phyloP scores from a whole-genome alignment of 2,888 invertebrate genomes.

The Scotopteryx bipunctaria region DNA sequence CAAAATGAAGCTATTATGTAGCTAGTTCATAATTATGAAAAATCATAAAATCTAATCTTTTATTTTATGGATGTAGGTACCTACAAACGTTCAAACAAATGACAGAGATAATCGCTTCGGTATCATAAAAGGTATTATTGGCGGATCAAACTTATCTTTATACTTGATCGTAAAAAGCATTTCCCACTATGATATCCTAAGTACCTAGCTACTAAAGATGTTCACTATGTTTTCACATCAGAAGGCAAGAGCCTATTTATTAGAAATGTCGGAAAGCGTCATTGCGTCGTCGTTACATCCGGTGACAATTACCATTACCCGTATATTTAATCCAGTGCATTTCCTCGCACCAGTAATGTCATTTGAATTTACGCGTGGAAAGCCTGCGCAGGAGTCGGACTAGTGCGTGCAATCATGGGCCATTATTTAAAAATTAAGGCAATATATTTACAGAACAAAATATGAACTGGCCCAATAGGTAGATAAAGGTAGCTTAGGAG shows the following conservation, averaged over 20 bases:
- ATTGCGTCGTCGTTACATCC: conserved; percentile 46
- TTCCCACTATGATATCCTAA: too few species aligned
- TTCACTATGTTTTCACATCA: conserved; percentile 3
- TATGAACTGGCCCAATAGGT: too few species aligned
- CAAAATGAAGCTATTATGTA: too few species aligned
- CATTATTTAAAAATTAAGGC: background rate
- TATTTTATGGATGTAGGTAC: too few species aligned
- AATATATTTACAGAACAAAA: background rate
- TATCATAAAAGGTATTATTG: too few species aligned
- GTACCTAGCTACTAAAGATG: background rate
- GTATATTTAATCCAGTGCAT: conserved; percentile 51
- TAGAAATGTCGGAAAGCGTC: conserved; percentile 55
- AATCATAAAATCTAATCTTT: too few species aligned
- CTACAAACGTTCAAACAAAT: too few species aligned
- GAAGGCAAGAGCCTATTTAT: conserved; percentile 7
- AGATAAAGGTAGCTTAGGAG: too few species aligned
- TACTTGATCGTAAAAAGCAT: too few species aligned
- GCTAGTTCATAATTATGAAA: too few species aligned
- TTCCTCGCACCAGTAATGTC: conserved; percentile 49
- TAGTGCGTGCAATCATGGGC: conserved; percentile 19
- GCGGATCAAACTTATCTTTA: too few species aligned
- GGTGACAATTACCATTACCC: conserved; percentile 47
- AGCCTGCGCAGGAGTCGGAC: conserved; percentile 54
- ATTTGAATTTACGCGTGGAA: conserved; percentile 66
- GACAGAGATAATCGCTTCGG: too few species aligned